Base-by-base conservation (phyloP, 2,113 vertebrate species). In the Sinocyclocheilus rhinocerous region DNA sequence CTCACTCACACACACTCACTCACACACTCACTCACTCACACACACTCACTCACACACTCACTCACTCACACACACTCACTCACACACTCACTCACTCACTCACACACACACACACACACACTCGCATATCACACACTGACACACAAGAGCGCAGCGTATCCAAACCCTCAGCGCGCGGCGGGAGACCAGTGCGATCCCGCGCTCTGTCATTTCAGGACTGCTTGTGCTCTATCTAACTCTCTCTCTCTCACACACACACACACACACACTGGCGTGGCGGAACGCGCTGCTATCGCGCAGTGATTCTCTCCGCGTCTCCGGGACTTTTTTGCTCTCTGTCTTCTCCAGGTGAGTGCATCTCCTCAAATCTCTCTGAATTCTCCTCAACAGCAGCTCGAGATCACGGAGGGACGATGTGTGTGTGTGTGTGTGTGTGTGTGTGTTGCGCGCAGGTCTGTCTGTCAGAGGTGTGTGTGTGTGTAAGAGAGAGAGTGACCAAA, bases 321-420 rank as follows among this genome's bases (percentile, higher is more conserved):
- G 79, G 33, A 48, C 78, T 72, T 45, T 24, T 18, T 36, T 24
- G 10, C 36, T 73, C 39, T 61, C 16, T 69, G 81, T 70, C 63
- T 24, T 76, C 65, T 55, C 4, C 75, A 84, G 81, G 81, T 83
- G 65, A 70, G 78, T 42, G 57, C 10, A 63, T 63, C 55, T 63
- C n/a, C 6, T 24, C 22, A 63, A 15, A 80, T 80, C 57, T 42
- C 52, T n/a, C 33, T 61, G 9, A 9, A 61, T 42, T 63, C 57
- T 24, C 57, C 22, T 61, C 22, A 42, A 6, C 5, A 57, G 76
- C 20, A n/a, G 29, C 10, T 50, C 1, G 8, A 50, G 24, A 77
- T 29, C 76, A 29, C n/a, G 7, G 6, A 29, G 24, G 20, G 50
- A 78, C 76, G 45, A 33, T 50, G 4, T 13, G 24, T 65, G 61